Conservation (phyloP, 2,888 invertebrate genomes). For the Xanthia togata region DNA sequence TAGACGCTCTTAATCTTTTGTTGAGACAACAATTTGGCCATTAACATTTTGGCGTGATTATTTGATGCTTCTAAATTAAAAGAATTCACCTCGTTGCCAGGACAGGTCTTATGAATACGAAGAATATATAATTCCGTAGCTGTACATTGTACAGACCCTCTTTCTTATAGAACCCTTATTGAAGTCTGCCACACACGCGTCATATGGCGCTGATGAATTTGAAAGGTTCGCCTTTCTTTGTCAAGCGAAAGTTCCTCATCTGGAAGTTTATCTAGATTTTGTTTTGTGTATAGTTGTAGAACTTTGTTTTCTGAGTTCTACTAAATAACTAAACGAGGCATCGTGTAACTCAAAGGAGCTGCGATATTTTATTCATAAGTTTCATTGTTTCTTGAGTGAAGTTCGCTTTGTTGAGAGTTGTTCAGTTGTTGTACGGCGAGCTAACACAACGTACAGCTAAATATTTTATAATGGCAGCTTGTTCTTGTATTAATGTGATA, state of each 20-base stretch:
- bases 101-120: conserved; percentile 3
- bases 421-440: conserved; percentile 43
- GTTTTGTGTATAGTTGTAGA: conserved; percentile 38
- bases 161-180: conserved; percentile 48
- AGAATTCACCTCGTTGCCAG: conserved; percentile 10
- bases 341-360: conserved; percentile 52
- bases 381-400: conserved; percentile 63
- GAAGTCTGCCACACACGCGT: conserved; percentile 38
- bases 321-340: conserved; percentile 45
- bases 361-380: conserved; percentile 66
- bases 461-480: conserved; percentile 55
- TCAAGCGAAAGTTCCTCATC: conserved; percentile 22
- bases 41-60: conserved; percentile 23
- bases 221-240: conserved; percentile 43
- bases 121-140: conserved; percentile 7
- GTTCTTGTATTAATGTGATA: conserved; percentile 42
- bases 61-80: conserved; percentile 2
- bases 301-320: conserved; percentile 37
- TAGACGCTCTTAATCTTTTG: conserved; percentile 28
- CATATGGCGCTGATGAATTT: conserved; percentile 58
- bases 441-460: conserved; percentile 37
- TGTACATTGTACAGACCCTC: conserved; percentile 14
- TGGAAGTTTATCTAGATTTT: conserved; percentile 25
- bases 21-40: conserved; percentile 23
- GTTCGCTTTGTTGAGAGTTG: conserved; percentile 60